Base-by-base conservation (phyloP, 2,113 vertebrate species). In the Trinectes maculatus region DNA sequence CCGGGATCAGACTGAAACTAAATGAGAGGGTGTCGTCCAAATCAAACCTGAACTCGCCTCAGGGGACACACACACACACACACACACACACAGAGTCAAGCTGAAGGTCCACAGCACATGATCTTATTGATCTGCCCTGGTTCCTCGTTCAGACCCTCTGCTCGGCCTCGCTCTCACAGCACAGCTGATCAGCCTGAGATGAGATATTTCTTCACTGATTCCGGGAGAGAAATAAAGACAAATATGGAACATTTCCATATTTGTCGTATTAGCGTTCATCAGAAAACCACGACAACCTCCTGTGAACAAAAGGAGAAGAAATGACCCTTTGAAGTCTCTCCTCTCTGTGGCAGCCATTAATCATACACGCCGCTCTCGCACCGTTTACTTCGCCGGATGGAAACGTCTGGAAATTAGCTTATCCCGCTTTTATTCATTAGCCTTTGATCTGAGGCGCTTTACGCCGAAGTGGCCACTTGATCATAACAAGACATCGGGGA, bases 61-160 rank as follows among this genome's bases (percentile, higher is more conserved):
- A 0, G 77, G 57, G 62, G n/a, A n/a, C n/a, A n/a, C n/a, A n/a
- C n/a, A n/a, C n/a, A n/a, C n/a, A n/a, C n/a, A n/a, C n/a, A n/a
- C n/a, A n/a, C n/a, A 80, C 53, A 47, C 21, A 16, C 10, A 40
- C 21, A 21, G 7, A 53, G 40, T 44, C 26, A 55, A 53, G 56
- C 12, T 42, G 31, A 66, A 53, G 16, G 55, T 71, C 73, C 74
- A 46, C 34, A 0, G 9, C 62, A 58, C 57, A 46, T 65, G 47
- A 62, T 37, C 57, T 51, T 65, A 74, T 78, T 64, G 79, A 85
- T 85, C 11, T 13, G 15, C 65, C 61, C 56, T 74, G 25, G 67
- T 75, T 85, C 58, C 61, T 69, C 18, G 69, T 69, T 75, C 59
- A 78, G 53, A 85, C 70, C 74, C 63, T 79, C 71, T 26, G 4